Percentiles rank a stretch among this genome's conserved stretches.
phyloP scores from a whole-genome alignment of 2,797 vertebrate genomes.

The Esox lucius region DNA sequence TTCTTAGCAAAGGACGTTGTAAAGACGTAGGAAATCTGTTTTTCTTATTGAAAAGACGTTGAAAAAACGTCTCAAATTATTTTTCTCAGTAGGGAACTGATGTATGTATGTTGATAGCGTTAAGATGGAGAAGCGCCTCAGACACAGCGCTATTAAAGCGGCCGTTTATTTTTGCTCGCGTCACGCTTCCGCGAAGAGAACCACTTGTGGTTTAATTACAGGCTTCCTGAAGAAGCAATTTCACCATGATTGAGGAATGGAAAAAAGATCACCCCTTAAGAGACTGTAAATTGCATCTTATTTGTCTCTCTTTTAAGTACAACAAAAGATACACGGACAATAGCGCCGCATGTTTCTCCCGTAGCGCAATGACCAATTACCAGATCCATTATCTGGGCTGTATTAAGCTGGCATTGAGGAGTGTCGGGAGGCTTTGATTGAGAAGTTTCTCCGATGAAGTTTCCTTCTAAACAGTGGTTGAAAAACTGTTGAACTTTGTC shows the following conservation, averaged over 20 bases:
- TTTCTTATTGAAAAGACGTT: background rate
- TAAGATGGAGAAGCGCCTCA: conserved; percentile 6
- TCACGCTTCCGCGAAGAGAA: conserved; percentile 84
- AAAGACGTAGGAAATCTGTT: background rate
- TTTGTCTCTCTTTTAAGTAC: conserved; percentile 84
- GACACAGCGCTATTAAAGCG: conserved; percentile 83
- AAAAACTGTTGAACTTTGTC: background rate
- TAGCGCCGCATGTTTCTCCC: conserved; percentile 91
- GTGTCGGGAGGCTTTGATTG: conserved; percentile 64
- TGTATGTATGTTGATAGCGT: background rate
- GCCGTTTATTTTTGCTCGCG: conserved; percentile 84
- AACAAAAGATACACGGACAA: conserved; percentile 88
- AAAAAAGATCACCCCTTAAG: conserved; percentile 89
- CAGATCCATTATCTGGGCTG: conserved; percentile 86
- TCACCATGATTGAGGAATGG: conserved; percentile 85
- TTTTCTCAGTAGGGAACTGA: no score
- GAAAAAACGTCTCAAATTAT: background rate
- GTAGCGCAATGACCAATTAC: conserved; percentile 87
- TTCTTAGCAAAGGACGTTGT: background rate
- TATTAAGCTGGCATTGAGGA: conserved; percentile 77
- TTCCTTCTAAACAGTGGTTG: background rate
- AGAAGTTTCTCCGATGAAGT: conserved; percentile 66
- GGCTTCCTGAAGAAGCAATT: conserved; percentile 93
- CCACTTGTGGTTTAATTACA: conserved; percentile 96
- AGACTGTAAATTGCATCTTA: conserved; percentile 99